Base-by-base conservation (phyloP, 2,888 invertebrate species). In the Dolichopus griseipennis region DNA sequence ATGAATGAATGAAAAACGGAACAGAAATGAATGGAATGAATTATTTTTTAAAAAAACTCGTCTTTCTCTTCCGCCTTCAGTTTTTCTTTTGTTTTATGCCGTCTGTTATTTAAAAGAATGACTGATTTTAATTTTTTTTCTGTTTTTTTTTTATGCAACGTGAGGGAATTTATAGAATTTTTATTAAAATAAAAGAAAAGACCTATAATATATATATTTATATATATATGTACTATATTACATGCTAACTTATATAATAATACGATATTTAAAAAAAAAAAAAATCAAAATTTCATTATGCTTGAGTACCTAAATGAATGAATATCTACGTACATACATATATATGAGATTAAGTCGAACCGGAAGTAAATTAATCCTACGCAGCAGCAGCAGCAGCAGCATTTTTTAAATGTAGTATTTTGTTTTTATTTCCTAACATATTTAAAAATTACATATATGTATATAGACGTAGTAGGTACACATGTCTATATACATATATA, bases 11-110 rank as follows among this genome's bases (percentile, higher is more conserved):
- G 10, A 37, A 37, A 6, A 52, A 52, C 52, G 52, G 52, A 52
- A 52, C 52, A 2, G 41, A n/a, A 52, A 52, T 52, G 52, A 52
- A 52, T 52, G 52, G 52, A 52, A 52, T 52, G 27, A 27, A 27
- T 52, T 7, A 34, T 20, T 61, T 61, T 12, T 52, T 52, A n/a
- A 5, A 41, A 41, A 41, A 15, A 12, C n/a, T 18, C 15, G 9
- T 52, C 18, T 52, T 52, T 52, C 52, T 52, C 62, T 62, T 66
- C 66, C 66, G 22, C 62, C 18, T 18, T 62, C 33, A 12, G n/a
- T 41, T 61, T n/a, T 61, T 62, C 66, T 27, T 61, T 61, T 20
- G 61, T 62, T 41, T 34, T 27, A 27, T 63, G 7, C 20, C 37
- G 65, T 33, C 22, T n/a, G 65, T 52, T 52, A 6, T 52, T n/a